Evolutionary conservation across 2,797 vertebrate genomes (phyloP).

Genomic region (Melopsittacus undulatus): DNA sequence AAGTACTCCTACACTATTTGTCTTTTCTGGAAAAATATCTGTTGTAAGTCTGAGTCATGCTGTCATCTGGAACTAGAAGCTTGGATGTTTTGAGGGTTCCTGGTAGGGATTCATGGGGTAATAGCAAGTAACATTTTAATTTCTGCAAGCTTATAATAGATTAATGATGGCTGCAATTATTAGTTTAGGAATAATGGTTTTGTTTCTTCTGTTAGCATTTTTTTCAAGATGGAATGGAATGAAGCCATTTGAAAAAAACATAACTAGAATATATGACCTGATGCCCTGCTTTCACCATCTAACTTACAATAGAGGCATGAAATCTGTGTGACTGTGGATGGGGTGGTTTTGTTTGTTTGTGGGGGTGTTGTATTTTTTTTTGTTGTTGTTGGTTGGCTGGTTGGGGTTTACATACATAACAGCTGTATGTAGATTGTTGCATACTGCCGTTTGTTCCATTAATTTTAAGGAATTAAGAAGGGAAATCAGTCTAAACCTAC

Average conservation of each 20-base stretch:
- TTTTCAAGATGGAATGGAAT: neutral
- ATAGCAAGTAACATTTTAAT: neutral
- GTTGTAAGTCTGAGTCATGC: conserved; percentile 28
- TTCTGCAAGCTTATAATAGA: neutral
- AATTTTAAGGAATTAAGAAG: neutral
- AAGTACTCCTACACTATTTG: conserved; percentile 28
- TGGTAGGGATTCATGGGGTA: neutral
- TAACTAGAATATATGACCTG: neutral
- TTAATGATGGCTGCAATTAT: neutral
- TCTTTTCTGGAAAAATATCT: neutral
- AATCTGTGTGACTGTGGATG: neutral
- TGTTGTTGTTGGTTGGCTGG: neutral
- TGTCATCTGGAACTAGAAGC: neutral
- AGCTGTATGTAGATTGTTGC: neutral
- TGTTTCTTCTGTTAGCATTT: neutral
- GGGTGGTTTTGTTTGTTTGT: neutral
- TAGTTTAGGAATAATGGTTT: neutral
- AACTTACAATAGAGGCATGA: neutral
- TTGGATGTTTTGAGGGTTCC: neutral
- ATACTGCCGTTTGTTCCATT: neutral
- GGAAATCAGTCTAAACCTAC: neutral
- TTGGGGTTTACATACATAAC: neutral
- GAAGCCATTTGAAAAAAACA: neutral
- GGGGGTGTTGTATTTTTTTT: neutral
- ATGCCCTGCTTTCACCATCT: neutral